phyloP scores from a whole-genome alignment of 2,888 invertebrate genomes.

The Xanthia icteritia region DNA sequence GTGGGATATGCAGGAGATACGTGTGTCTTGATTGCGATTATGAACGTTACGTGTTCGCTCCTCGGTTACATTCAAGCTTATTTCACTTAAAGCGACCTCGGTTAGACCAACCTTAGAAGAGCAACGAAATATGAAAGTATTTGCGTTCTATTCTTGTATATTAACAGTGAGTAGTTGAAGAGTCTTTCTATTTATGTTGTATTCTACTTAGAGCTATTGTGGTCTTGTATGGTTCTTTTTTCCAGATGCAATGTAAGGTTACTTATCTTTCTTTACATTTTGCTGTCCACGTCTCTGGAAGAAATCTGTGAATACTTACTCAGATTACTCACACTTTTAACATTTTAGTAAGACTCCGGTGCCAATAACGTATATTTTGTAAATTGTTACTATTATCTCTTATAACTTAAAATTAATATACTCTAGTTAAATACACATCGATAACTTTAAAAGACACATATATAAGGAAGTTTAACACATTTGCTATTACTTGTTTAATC shows the following conservation, averaged over 20 bases:
- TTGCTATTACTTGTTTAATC: slow-evolving; percentile 62
- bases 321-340: slow-evolving; percentile 31
- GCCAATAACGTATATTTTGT: slow-evolving; percentile 42
- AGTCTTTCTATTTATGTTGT: slow-evolving; percentile 6
- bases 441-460: slow-evolving; percentile 66
- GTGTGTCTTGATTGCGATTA: slow-evolving; percentile 53
- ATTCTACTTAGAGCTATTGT: slow-evolving; percentile 28
- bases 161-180: slow-evolving; percentile 8
- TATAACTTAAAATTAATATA: slow-evolving; percentile 48
- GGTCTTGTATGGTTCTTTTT: slow-evolving; percentile 15
- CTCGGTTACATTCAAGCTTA: slow-evolving; percentile 35
- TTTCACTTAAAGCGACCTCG: slow-evolving; percentile 25
- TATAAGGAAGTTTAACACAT: slow-evolving; percentile 60
- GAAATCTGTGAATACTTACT: slow-evolving; percentile 43
- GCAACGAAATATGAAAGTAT: not conserved
- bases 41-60: slow-evolving; percentile 37
- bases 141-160: not conserved
- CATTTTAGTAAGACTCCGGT: slow-evolving; percentile 57
- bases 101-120: slow-evolving; percentile 25
- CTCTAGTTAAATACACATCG: slow-evolving; percentile 69
- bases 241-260: slow-evolving; percentile 36
- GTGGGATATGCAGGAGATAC: slow-evolving; percentile 39
- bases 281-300: slow-evolving; percentile 39
- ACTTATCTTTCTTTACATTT: slow-evolving; percentile 52
- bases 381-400: slow-evolving; percentile 19